Evolutionary conservation across 2,888 invertebrate species (phyloP), one percentile per base, ranked within the genome.

Genomic region (Rhorus exstirpatorius): DNA sequence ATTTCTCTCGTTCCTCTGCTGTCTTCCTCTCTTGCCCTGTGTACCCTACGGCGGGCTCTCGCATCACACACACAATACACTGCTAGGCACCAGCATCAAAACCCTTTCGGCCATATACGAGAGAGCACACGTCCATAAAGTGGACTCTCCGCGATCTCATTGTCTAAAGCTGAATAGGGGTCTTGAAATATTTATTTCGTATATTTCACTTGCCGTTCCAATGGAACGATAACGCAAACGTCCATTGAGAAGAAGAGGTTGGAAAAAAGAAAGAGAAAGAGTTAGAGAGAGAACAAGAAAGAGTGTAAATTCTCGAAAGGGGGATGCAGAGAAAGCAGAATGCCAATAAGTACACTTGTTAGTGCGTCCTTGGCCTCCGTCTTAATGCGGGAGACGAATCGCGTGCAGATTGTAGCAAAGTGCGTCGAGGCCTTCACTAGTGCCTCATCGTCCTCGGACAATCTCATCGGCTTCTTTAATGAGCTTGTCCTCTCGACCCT

Each of bases 161-260:
- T 93, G 93, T 92, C 92, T 90, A 89, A 88, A 82, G 84, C 92
- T 83, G 92, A 93, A 93, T 92, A 88, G 92, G 51, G 90, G 87
- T 91, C 92, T 92, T 93, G 93, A 92, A 93, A 93, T 92, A 93
- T 93, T 93, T 93, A 93, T 93, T 93, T 93, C 93, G 93, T 92
- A 92, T 92, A 92, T 92, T 93, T 93, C 92, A 92, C 92, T 93
- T 92, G 92, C 90, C 90, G 89, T 92, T 92, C 93, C 92, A 93
- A 92, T 92, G 88, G 89, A 90, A 88, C 90, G 91, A 92, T 92
- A 90, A 89, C 90, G 87, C 88, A 88, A 88, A 89, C 90, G 90
- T 88, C 84, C 86, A 86, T 88, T 78, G 79, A 68, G 60, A 77
- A 63, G 61, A 61, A 44, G 67, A 65, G 70, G 35, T 24, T 24